Evolutionary conservation across 2,113 vertebrate genomes (phyloP), one percentile per base, ranked within the genome.

Genomic region (Gallinago paraguaiae): DNA sequence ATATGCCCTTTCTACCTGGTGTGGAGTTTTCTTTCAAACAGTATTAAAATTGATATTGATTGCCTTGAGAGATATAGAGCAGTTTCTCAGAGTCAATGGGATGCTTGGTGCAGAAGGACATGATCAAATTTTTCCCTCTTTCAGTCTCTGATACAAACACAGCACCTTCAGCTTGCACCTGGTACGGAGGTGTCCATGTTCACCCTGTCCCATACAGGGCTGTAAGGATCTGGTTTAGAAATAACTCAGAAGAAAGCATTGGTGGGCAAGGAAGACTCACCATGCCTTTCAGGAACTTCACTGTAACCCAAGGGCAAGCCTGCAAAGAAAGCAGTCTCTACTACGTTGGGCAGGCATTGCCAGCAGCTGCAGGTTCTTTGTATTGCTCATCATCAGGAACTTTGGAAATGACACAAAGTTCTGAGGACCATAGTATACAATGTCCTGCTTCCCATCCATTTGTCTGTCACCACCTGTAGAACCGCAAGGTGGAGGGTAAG

Each of bases 261-360:
- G 31, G 20, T 70, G 68, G 30, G 19, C 24, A 63, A 11, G 27
- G 43, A 82, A 76, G 63, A 33, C 24, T 59, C 11, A 4, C 14
- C 24, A 22, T 20, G 10, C 25, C 59, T 82, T 67, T 65, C 70
- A 80, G 46, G n/a, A 59, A 15, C 17, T 37, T 76, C 18, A 23
- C 53, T 7, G 4, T 43, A 59, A 45, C 23, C 31, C 41, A 35
- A 74, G 17, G 20, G 3, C 7, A 0, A 31, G 35, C 30, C 46
- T 67, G 35, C 43, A 69, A 59, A 77, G 31, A 59, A 72, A 88
- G 20, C 48, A 28, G 5, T n/a, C 33, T 61, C 33, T 61, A 3
- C 8, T 60, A 1, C 0, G 0, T 10, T n/a, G 45, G 53, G 43
- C 39, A 59, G 51, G 23, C 14, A 2, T 20, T 60, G 8, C 57